Evolutionary conservation across 1,140 invertebrate species (phyloP), one percentile per base, ranked within the genome.

Genomic region (Pararge aegeria): DNA sequence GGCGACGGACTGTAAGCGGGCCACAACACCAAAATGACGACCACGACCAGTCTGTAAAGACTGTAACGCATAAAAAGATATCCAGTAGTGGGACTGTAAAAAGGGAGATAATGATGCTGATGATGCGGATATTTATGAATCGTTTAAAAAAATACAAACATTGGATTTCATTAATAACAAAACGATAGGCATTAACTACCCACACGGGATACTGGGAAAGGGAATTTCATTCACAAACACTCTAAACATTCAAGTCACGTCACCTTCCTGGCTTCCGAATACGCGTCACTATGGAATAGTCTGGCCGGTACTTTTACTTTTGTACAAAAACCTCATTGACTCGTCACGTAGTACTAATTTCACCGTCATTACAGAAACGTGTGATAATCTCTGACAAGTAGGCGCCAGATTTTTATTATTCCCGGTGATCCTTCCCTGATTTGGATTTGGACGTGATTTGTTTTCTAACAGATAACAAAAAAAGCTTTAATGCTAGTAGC

Each of bases 321-420:
- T 70, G 27, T 62, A 60, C 70, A 68, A 75, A 77, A 73, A 73
- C 63, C 51, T 52, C 49, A 49, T 38, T 61, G 65, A 63, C 64
- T 55, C 66, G 64, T 84, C 83, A 87, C 83, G 83, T 87, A 78
- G 68, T 51, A 54, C 78, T 70, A 77, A 85, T 87, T 87, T 80
- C 64, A 71, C 62, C 59, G 70, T 85, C 82, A 85, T 85, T 87
- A 87, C 57, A 48, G 29, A 75, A 73, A 85, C 81, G 82, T 87
- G 83, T 76, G 61, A 84, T 81, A 78, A 85, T 83, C 71, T 76
- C 74, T 75, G 71, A 57, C 57, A 59, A 73, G 68, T 65, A 77
- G 82, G 82, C 83, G 83, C 83, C 83, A 76, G 63, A 74, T 70
- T 70, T 73, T 74, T 83, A 80, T 83, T 78, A 68, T 75, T 63